A percentile compares a stretch with the other conserved stretches of the same genome.
phyloP scores from a whole-genome alignment of 64 coral and sea anemone species.

The Catalaphyllia jardinei region DNA sequence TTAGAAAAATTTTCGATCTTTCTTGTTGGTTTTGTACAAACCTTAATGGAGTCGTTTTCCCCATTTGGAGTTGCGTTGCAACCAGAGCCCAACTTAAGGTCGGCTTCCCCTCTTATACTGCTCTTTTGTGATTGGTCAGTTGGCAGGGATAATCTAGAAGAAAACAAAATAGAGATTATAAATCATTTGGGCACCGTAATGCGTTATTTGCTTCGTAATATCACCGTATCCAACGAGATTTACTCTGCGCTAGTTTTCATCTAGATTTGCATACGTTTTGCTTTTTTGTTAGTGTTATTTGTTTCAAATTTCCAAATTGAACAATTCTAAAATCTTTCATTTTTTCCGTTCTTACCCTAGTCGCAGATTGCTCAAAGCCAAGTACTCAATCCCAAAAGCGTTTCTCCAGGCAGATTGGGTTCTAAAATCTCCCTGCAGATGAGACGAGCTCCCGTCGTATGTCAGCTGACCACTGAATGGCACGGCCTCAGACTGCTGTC shows the following conservation, averaged over 20 bases:
- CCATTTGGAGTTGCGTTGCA: constrained; percentile 28
- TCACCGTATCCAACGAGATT: too few species aligned
- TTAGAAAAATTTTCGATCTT: neutral
- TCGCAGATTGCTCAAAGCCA: constrained; percentile 73
- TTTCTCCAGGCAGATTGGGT: constrained; percentile 62
- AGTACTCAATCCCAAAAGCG: constrained; percentile 70
- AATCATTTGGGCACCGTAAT: neutral
- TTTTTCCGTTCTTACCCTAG: constrained; percentile 54
- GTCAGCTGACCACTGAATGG: constrained; percentile 63
- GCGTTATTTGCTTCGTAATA: neutral
- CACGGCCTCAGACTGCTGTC: constrained; percentile 5
- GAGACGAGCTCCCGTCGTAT: constrained; percentile 26
- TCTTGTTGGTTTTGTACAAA: neutral
- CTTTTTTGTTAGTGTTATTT: too few species aligned
- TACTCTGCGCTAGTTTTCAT: too few species aligned
- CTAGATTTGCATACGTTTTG: too few species aligned
- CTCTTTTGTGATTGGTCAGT: constrained; percentile 55
- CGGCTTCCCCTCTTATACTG: constrained; percentile 45
- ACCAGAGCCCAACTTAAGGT: constrained; percentile 44
- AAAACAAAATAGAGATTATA: neutral
- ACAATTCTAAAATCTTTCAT: too few species aligned
- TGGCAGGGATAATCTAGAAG: constrained; percentile 43
- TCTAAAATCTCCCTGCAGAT: constrained; percentile 65
- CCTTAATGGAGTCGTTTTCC: constrained; percentile 43
- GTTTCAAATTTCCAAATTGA: too few species aligned